Percentiles rank a stretch among this genome's conserved stretches.
phyloP scores from a whole-genome alignment of 2,113 vertebrate species.

The Hippocampus zosterae region DNA sequence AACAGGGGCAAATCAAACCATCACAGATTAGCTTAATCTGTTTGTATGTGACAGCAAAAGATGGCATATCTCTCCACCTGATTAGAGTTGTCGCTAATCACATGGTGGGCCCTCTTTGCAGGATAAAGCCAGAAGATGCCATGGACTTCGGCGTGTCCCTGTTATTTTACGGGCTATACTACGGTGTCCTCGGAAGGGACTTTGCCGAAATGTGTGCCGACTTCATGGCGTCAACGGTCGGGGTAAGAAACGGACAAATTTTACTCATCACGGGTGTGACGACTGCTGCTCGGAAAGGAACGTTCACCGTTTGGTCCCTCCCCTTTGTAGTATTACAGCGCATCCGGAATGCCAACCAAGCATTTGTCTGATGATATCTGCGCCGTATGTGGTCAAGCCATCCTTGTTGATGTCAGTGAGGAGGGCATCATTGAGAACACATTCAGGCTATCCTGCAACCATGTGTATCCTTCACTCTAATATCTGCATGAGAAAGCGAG shows the following conservation, averaged over 20 bases:
- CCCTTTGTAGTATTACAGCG: slow-evolving; percentile 85
- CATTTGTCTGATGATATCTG: slow-evolving; percentile 95
- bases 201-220: slow-evolving; percentile 99
- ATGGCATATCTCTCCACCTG: not conserved
- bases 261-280: not conserved
- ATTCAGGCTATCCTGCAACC: slow-evolving; percentile 93
- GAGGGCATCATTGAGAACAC: slow-evolving; percentile 99
- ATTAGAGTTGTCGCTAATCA: not conserved
- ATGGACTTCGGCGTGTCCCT: slow-evolving; percentile 98
- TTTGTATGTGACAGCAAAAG: not conserved
- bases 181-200: slow-evolving; percentile 92
- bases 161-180: slow-evolving; percentile 96
- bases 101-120: slow-evolving; percentile 43
- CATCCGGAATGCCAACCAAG: slow-evolving; percentile 96
- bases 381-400: slow-evolving; percentile 92
- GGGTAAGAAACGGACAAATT: slow-evolving; percentile 71
- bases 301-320: not conserved
- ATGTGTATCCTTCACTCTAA: slow-evolving; percentile 88
- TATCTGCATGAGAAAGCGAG: not conserved
- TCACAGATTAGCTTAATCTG: too few species aligned
- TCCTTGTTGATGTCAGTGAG: slow-evolving; percentile 94
- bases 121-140: slow-evolving; percentile 94
- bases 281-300: not conserved
- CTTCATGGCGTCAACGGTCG: slow-evolving; percentile 97
- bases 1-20: too few species aligned